Evolutionary conservation across 2,797 vertebrate species (phyloP), one percentile per base, ranked within the genome.

Genomic region (Sternotherus odoratus): DNA sequence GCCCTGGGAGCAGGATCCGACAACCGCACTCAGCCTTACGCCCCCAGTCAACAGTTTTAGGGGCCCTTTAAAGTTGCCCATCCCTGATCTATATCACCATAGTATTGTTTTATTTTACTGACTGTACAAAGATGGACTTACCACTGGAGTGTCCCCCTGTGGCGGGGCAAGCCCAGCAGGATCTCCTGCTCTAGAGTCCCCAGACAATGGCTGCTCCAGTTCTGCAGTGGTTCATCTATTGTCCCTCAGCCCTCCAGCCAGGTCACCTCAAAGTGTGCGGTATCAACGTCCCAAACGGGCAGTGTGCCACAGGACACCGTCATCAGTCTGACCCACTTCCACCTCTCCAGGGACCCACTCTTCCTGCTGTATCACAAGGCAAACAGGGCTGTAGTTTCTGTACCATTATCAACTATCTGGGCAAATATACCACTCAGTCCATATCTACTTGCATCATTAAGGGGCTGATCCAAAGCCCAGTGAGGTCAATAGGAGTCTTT

Each of bases 331-430:
- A 56, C 54, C 54, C 54, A 56, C 54, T 56, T 56, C 54, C 54
- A 56, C 54, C 5, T 56, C 24, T 28, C 24, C 54, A 56, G 24
- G 24, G 24, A 12, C 54, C 54, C 54, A 11, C 26, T 11, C 16
- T 23, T 53, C 49, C 17, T 0, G 0, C 46, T 63, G 28, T 16
- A n/a, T 24, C 72, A 11, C 49, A 51, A 69, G 17, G 39, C 16
- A 54, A 90, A 51, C 1, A 43, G 15, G 1, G 24, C 39, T 26
- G n/a, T 77, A 9, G 0, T 23, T 69, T 28, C 56, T 24, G 6
- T 5, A 9, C 3, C 50, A 86, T 72, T 66, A 66, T 66, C 17
- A 66, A 43, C 24, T 39, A 74, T 43, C 39, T 43, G 24, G 39
- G 23, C 24, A 74, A 46, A 26, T 24, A 46, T 23, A 74, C 5